Conservation (phyloP, 1,140 invertebrate genomes). For the Drosophila pandora region DNA sequence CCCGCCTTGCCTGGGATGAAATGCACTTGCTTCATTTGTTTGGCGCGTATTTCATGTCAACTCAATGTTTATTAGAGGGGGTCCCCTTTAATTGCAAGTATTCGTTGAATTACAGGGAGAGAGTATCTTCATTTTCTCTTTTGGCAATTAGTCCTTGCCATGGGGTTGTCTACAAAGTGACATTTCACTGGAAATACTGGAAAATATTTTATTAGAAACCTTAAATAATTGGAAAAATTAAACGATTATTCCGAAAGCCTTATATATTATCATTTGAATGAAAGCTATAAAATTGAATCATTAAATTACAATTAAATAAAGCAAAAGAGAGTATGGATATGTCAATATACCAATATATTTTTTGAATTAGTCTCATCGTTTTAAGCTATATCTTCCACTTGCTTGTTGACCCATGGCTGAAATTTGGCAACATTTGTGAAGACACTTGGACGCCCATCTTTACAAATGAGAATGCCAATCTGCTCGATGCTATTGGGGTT, state of each 20-base stretch:
- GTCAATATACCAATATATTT: no score
- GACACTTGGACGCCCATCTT: constrained; percentile 88
- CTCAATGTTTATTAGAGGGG: constrained; percentile 79
- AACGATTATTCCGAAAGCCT: no score
- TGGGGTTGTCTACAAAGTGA: no score
- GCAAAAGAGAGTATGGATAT: no score
- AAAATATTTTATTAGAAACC: no score
- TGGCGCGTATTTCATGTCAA: constrained; percentile 79
- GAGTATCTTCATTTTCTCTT: background rate
- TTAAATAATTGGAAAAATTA: no score
- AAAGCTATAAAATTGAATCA: no score
- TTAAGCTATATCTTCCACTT: background rate
- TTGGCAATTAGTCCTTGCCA: background rate
- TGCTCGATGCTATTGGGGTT: constrained; percentile 85
- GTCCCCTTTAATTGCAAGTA: constrained; percentile 59
- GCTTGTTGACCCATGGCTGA: constrained; percentile 24
- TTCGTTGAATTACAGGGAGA: constrained; percentile 2
- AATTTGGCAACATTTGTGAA: constrained; percentile 88
- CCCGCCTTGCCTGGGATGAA: constrained; percentile 41
- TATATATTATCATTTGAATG: no score
- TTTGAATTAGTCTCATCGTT: background rate
- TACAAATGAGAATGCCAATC: constrained; percentile 88
- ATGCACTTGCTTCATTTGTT: constrained; percentile 81
- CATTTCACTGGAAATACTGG: no score
- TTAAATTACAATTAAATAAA: no score